Percentiles rank a stretch among this genome's conserved stretches.
Evolutionary conservation across 2,797 vertebrate species (phyloP).

Genomic region (Meriones psammophilus): DNA sequence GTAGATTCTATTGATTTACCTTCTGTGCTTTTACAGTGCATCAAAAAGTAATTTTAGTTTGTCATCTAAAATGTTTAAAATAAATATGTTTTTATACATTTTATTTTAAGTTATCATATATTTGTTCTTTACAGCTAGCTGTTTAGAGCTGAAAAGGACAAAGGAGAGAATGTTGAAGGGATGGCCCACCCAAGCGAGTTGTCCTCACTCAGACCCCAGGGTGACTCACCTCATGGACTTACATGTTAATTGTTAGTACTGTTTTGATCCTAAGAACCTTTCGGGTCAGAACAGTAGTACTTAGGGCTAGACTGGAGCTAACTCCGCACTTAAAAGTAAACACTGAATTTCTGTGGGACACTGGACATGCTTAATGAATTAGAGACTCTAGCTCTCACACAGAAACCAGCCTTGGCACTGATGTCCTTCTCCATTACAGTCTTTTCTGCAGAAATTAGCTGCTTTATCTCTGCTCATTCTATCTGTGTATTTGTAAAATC

Average conservation of each 20-base stretch:
- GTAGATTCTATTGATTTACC: not conserved
- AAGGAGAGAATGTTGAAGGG: not conserved
- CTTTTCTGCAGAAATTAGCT: fast-evolving
- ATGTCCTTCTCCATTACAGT: not conserved
- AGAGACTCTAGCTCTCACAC: not conserved
- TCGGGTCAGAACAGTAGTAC: not conserved
- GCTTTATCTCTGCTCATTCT: not conserved
- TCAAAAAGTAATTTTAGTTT: not conserved
- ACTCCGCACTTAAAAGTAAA: not conserved
- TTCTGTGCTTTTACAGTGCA: not conserved
- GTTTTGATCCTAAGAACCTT: not conserved
- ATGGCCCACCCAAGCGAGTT: fast-evolving
- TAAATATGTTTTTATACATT: not conserved
- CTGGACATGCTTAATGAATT: not conserved
- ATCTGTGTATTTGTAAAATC: not conserved
- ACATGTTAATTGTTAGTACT: not conserved
- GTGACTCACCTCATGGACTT: not conserved
- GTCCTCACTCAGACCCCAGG: not conserved
- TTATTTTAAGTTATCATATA: not conserved
- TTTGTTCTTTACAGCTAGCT: not conserved
- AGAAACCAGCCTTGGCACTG: not conserved
- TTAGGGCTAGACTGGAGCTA: not conserved
- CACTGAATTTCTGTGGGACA: not conserved
- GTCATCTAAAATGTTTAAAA: not conserved
- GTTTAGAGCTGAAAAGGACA: not conserved